phyloP scores from a whole-genome alignment of 2,797 vertebrate genomes.

The Acipenser transmontanus region DNA sequence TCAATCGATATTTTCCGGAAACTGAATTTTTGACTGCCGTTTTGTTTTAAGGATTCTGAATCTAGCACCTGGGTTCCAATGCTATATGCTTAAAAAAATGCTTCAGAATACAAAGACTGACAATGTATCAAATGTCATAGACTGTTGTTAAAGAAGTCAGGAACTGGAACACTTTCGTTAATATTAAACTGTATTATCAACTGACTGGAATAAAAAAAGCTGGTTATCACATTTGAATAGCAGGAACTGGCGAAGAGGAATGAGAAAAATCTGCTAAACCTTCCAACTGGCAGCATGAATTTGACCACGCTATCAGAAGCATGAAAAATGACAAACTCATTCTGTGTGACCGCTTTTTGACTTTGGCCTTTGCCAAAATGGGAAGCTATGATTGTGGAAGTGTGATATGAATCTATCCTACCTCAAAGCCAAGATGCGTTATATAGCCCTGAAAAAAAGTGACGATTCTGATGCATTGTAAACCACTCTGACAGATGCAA shows the following conservation, averaged over 20 bases:
- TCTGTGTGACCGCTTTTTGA: slow-evolving; percentile 1
- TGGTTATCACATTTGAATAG: background rate
- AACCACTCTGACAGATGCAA: slow-evolving; percentile 53
- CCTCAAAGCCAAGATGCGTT: slow-evolving; percentile 6
- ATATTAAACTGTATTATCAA: no score
- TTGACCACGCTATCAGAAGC: background rate
- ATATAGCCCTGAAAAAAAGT: slow-evolving; percentile 4
- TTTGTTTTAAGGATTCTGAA: no score
- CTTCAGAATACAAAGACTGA: no score
- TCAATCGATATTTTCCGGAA: no score
- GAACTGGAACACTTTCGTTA: no score
- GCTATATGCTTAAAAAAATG: no score
- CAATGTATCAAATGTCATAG: no score
- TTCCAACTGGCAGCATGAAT: slow-evolving; percentile 2
- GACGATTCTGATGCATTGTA: slow-evolving; percentile 48
- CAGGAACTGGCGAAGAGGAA: background rate
- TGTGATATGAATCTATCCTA: slow-evolving; percentile 5
- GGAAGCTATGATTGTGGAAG: background rate
- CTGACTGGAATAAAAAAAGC: no score
- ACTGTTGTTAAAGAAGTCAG: no score
- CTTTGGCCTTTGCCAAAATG: background rate
- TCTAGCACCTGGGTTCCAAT: no score
- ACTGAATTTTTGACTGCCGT: no score
- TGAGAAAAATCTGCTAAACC: background rate
- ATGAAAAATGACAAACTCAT: background rate